Evolutionary conservation across 2,888 invertebrate genomes (phyloP), one percentile per base, ranked within the genome.

Genomic region (Conistra vaccinii): DNA sequence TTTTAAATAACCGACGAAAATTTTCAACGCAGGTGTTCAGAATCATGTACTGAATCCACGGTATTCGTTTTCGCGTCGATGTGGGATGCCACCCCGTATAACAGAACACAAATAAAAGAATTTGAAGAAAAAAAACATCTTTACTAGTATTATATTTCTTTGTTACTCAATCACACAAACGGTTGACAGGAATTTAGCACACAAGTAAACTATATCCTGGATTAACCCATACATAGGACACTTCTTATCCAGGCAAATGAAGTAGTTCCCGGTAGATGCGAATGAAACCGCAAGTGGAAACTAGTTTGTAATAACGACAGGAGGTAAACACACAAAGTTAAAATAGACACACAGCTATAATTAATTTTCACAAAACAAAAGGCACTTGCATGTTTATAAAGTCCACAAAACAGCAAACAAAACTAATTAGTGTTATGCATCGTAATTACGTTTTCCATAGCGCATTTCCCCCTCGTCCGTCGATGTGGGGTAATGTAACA

Each of bases 371-470:
- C 63, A n/a, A 39, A n/a, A 14, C 35, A 60, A 53, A 77, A 29
- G 60, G 20, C 58, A 66, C 53, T 66, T 65, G 45, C 67, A 57
- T 71, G 71, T 72, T 55, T 35, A 29, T 71, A 68, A 60, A 53
- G 67, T 69, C 45, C 57, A 69, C 69, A 70, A 62, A 83, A 73
- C 12, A 51, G 58, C 70, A 80, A 80, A 79, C 32, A 60, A 77
- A 69, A 81, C 51, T 73, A 81, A 82, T 79, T 74, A 83, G 53
- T 62, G 39, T 42, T 70, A 80, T 84, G 80, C 76, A 73, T 68
- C 69, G 62, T 71, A 76, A 77, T 79, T 75, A 79, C 58, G 62
- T 57, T 71, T 72, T 63, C 63, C 69, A 72, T 29, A 67, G 67
- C 73, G 73, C 81, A 78, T 78, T 74, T 78, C 62, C 81, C 81